Evolutionary conservation across 2,113 vertebrate genomes (phyloP).

Genomic region (Heloderma charlesbogerti): DNA sequence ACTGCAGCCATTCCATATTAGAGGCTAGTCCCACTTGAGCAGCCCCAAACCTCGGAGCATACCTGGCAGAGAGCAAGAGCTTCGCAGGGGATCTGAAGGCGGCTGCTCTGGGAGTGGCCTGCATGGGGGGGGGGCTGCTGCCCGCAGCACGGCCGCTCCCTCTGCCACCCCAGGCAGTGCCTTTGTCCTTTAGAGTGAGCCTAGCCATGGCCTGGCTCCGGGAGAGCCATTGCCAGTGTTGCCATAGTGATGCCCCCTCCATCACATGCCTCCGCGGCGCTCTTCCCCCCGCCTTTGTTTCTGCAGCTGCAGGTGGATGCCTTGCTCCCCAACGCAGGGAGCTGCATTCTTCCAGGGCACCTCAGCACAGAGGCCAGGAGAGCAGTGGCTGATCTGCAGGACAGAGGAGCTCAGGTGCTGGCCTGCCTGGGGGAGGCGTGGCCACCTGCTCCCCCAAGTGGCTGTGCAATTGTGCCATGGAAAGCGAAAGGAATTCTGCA

Average conservation of each 20-base stretch:
- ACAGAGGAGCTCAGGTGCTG: constrained; percentile 23
- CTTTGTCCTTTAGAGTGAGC: not conserved
- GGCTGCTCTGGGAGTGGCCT: not conserved
- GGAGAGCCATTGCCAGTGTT: constrained; percentile 39
- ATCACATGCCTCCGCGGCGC: constrained; percentile 55
- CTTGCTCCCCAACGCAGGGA: not conserved
- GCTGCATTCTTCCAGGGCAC: fast-evolving
- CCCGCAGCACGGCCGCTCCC: not conserved
- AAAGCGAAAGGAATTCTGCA: not conserved
- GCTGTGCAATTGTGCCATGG: not conserved
- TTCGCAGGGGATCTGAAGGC: not conserved
- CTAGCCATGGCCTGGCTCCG: constrained; percentile 14
- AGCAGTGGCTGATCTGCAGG: not conserved
- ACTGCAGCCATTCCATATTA: too few species aligned
- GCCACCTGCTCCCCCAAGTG: fast-evolving
- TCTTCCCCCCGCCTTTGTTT: constrained; percentile 52
- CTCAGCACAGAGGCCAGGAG: not conserved
- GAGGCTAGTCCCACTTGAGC: not conserved
- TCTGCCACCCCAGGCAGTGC: not conserved
- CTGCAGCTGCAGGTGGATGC: not conserved
- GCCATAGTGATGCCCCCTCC: constrained; percentile 68
- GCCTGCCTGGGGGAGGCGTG: not conserved
- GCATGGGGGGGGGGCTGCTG: not conserved
- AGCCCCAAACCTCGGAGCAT: too few species aligned
- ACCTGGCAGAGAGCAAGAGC: not conserved